Base-by-base conservation (phyloP, 1,140 invertebrate species). In the Chelonus insularis region DNA sequence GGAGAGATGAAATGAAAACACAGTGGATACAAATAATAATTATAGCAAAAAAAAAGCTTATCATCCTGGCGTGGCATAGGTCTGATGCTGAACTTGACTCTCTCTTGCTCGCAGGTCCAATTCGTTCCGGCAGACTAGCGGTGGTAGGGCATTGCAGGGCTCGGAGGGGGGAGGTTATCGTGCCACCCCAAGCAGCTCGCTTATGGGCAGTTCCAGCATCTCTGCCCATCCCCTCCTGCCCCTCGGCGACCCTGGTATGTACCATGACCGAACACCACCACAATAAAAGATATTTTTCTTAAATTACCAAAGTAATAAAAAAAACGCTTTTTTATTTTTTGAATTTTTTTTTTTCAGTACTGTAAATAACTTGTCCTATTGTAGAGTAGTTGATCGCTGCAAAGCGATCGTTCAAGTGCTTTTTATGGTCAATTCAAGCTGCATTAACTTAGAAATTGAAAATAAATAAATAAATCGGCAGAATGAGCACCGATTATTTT, bases 171-270 rank as follows among this genome's bases (percentile, higher is more conserved):
- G 78, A 81, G 80, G 80, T 72, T 82, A 79, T 82, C 80, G 80
- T 79, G 76, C 82, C 82, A 83, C 83, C 71, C 81, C 84, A 70
- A 85, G 84, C 78, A 84, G 84, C 72, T 84, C 84, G 74, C 86
- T 84, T 83, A 81, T 85, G 79, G 85, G 89, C 83, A 86, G 86
- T 84, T 86, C 87, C 83, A 89, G 87, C 85, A 86, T 91, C 83
- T 91, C 89, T 83, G 89, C 89, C 81, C 89, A 91, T 84, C 89
- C 89, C 83, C 87, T 91, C 83, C 88, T 91, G 84, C 89, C 89
- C 83, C 87, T 91, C 76, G 86, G 82, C 73, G 83, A 88, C 78
- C 86, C 85, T 82, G 85, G 84, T 85, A 85, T 83, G 84, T 86
- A 82, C 78, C 70, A 80, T 65, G 70, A 74, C 75, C 76, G 73